Base-by-base conservation (phyloP, 2,113 vertebrate species). In the Hypocryptadius cinnamomeus region DNA sequence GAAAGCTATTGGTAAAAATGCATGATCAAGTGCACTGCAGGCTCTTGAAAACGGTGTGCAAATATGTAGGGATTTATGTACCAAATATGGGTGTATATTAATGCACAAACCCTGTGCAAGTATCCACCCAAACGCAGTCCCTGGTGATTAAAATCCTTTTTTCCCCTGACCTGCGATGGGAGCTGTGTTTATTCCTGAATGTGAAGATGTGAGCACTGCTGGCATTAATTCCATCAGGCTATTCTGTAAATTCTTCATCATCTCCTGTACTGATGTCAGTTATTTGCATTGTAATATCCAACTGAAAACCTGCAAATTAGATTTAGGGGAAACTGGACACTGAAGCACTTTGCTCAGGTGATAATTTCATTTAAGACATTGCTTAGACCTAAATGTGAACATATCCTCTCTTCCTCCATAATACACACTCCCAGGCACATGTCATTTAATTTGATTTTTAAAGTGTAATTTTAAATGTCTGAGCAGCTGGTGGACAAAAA, bases 331-430 rank as follows among this genome's bases (percentile, higher is more conserved):
- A 81, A 65, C 39, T 63, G 84, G 74, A 61, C 54, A 70, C 81
- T 37, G 68, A 89, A 93, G 54, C 68, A 48, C 85, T 92, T 93
- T 74, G 72, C 87, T 86, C 8, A 79, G 71, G 76, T 94, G 94
- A 83, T 93, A 91, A 92, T 78, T 95, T 90, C 5, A 83, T 83
- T 94, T 89, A 85, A 89, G 63, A 16, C 28, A 33, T 83, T 87
- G 44, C 91, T 92, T 82, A 70, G 51, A 63, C 51, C 24, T 70
- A 51, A 80, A 87, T 48, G 28, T 85, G 79, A 72, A 79, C 0
- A 0, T 66, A 35, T 57, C 76, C 51, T 45, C 23, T 83, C 28
- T 73, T 87, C n/a, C 20, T 89, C 40, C 15, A 6, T 66, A 50
- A 59, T 30, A 44, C 48, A 42, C 9, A 27, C 47, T 59, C 51